Percentiles rank a stretch among this genome's conserved stretches.
phyloP scores from a whole-genome alignment of 2,888 invertebrate species.

The Mythimna albipuncta region DNA sequence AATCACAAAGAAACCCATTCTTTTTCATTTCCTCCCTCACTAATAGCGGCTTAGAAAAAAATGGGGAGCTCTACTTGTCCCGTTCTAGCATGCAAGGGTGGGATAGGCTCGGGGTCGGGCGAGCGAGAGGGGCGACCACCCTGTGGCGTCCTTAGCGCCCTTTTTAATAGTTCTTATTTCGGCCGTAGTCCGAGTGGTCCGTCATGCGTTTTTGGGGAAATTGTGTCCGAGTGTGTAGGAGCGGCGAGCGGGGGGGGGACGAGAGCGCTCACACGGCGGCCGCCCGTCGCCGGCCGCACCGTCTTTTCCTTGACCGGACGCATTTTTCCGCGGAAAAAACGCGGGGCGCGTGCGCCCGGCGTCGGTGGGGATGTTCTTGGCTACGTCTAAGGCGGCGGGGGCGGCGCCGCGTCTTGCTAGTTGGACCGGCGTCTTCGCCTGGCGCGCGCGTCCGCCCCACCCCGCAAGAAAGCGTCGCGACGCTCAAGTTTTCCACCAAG shows the following conservation, averaged over 20 bases:
- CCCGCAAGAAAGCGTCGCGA: slow-evolving; percentile 90
- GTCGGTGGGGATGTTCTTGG: slow-evolving; percentile 89
- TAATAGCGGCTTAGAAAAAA: slow-evolving; percentile 90
- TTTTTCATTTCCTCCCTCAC: slow-evolving; percentile 90
- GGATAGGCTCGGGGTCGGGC: slow-evolving; percentile 80
- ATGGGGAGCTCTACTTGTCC: slow-evolving; percentile 84
- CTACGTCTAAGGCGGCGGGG: slow-evolving; percentile 90
- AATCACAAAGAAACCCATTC: slow-evolving; percentile 90
- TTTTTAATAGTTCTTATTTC: slow-evolving; percentile 89
- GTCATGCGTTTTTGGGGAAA: slow-evolving; percentile 77
- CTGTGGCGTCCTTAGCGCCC: slow-evolving; percentile 83
- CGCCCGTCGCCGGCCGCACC: slow-evolving; percentile 79
- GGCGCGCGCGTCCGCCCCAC: slow-evolving; percentile 90
- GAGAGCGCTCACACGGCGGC: slow-evolving; percentile 70
- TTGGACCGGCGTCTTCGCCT: slow-evolving; percentile 89
- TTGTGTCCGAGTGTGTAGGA: slow-evolving; percentile 69
- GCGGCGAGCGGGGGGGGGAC: slow-evolving; percentile 67
- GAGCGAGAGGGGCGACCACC: slow-evolving; percentile 87
- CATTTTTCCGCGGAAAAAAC: slow-evolving; percentile 91
- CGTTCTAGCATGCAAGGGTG: slow-evolving; percentile 84
- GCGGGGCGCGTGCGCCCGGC: slow-evolving; percentile 89
- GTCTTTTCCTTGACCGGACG: slow-evolving; percentile 90
- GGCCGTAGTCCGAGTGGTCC: slow-evolving; percentile 85
- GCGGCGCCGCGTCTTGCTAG: slow-evolving; percentile 90
- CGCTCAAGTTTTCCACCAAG: slow-evolving; percentile 91